phyloP scores from a whole-genome alignment of 2,113 vertebrate species.

The Prionailurus bengalensis region DNA sequence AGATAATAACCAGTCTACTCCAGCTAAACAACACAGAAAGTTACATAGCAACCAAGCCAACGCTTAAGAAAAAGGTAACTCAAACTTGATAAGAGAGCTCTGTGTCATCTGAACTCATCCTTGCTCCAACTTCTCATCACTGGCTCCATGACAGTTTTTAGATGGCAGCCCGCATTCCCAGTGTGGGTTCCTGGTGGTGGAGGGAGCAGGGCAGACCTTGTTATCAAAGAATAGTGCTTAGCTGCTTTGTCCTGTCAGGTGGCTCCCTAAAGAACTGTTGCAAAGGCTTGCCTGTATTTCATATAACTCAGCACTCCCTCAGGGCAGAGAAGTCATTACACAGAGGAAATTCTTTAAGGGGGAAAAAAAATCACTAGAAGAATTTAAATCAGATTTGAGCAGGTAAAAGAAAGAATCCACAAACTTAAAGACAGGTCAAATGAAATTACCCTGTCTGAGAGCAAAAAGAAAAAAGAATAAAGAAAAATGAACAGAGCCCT shows the following conservation, averaged over 20 bases:
- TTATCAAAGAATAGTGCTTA: background rate
- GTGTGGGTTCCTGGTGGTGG: background rate
- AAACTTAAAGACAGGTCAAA: background rate
- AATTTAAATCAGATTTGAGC: background rate
- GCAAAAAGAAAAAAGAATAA: background rate
- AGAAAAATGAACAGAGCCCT: background rate
- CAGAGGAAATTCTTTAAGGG: background rate
- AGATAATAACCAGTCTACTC: background rate
- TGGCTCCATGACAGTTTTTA: background rate
- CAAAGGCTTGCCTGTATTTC: background rate
- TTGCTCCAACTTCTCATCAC: background rate
- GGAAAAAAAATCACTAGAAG: background rate
- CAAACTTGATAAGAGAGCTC: background rate
- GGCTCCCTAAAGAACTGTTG: background rate
- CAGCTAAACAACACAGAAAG: background rate
- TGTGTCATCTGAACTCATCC: background rate
- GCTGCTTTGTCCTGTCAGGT: background rate
- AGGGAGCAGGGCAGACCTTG: background rate
- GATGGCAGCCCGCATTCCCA: too few relatives aligned
- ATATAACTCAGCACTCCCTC: background rate
- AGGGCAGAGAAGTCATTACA: background rate
- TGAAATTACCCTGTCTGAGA: background rate
- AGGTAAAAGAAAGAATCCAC: background rate
- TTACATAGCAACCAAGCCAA: background rate
- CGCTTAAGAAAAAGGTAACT: background rate